Conservation (phyloP, 1,140 invertebrate species). For the Dendrolimus punctatus region DNA sequence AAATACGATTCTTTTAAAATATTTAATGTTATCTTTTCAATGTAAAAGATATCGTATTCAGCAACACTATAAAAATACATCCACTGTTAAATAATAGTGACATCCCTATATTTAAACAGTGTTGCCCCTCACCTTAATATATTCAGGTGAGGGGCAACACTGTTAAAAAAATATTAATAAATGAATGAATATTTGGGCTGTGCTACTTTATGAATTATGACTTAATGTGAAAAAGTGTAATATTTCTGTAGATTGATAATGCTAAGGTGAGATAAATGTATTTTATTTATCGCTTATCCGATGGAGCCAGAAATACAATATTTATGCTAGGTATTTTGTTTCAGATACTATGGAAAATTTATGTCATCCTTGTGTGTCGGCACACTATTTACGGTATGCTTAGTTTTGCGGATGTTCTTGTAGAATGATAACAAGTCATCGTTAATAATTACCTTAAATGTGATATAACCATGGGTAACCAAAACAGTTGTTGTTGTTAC, state of each 20-base stretch:
- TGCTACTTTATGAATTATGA: background rate
- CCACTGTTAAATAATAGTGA: too few relatives aligned
- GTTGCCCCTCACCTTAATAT: too few relatives aligned
- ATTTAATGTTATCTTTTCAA: too few relatives aligned
- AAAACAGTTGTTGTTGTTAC: slow-evolving; percentile 67
- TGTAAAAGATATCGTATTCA: too few relatives aligned
- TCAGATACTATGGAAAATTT: slow-evolving; percentile 59
- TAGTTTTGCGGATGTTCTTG: slow-evolving; percentile 34
- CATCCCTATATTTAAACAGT: too few relatives aligned
- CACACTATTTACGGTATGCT: slow-evolving; percentile 46
- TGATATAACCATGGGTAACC: slow-evolving; percentile 57
- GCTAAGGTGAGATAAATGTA: slow-evolving; percentile 14
- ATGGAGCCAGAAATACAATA: slow-evolving; percentile 21
- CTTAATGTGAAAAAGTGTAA: background rate
- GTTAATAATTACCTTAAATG: slow-evolving; percentile 28
- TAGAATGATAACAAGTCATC: slow-evolving; percentile 54
- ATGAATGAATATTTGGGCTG: too few relatives aligned
- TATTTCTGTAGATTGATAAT: slow-evolving; percentile 13
- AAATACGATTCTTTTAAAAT: too few relatives aligned
- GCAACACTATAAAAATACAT: too few relatives aligned
- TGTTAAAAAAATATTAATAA: too few relatives aligned
- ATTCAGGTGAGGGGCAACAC: too few relatives aligned
- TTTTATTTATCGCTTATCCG: slow-evolving; percentile 8
- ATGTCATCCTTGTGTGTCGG: slow-evolving; percentile 51
- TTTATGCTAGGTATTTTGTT: slow-evolving; percentile 50